These are phyloP conservation scores for Leuciscus waleckii DNA, from an alignment of 2,797 vertebrate genomes.

Conservation along the genomic window DNA sequence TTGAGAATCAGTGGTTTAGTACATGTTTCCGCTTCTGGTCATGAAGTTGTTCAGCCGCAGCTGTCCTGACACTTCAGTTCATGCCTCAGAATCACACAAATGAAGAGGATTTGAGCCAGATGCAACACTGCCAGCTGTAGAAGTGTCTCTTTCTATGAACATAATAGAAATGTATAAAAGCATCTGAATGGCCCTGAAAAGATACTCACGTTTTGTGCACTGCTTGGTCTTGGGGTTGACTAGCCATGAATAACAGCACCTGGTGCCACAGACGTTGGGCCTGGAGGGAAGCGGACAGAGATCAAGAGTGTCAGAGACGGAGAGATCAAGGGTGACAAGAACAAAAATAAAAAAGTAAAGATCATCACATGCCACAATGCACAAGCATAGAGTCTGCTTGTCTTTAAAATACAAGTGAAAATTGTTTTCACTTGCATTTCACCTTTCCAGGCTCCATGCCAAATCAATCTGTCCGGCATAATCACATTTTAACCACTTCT, in stretches of 20 bases:
- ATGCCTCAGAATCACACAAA: not conserved
- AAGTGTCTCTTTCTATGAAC: not conserved
- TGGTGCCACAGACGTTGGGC: constrained; percentile 62
- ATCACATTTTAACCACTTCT: constrained; percentile 22
- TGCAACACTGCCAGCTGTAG: not conserved
- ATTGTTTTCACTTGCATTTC: not conserved
- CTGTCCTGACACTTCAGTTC: constrained; percentile 11
- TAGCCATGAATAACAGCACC: constrained; percentile 67
- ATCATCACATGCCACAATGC: not conserved
- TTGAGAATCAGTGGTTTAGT: not conserved
- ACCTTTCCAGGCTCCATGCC: not conserved
- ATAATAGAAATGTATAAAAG: not conserved
- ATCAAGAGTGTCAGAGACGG: constrained; percentile 19
- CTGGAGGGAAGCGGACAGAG: constrained; percentile 50
- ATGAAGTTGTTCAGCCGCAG: not conserved
- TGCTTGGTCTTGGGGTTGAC: constrained; percentile 59
- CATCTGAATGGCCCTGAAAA: not conserved
- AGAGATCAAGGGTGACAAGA: constrained; percentile 15
- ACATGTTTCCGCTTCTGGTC: not conserved
- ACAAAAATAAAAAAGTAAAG: not conserved
- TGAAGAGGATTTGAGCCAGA: not conserved
- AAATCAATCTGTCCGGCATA: constrained; percentile 23
- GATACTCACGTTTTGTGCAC: constrained; percentile 68
- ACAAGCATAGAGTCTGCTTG: not conserved
- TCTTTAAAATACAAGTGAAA: too few species aligned